Evolutionary conservation across 2,797 vertebrate genomes (phyloP).

Genomic region (Cyclopterus lumpus): DNA sequence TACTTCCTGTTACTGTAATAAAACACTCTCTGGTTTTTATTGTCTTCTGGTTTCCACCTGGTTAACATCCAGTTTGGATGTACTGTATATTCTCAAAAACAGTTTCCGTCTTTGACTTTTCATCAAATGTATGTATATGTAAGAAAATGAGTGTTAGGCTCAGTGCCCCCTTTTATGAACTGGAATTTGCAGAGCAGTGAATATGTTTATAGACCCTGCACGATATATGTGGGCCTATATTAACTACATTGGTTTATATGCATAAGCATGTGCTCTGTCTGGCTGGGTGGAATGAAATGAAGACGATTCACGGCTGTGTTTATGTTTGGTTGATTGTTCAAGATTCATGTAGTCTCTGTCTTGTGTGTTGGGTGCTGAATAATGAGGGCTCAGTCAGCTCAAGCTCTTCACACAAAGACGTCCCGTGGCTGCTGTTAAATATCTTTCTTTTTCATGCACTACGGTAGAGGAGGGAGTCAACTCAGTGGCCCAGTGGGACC

Average conservation of each 20-base stretch:
- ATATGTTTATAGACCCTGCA: conserved; percentile 17
- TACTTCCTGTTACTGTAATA: neutral
- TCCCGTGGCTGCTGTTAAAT: neutral
- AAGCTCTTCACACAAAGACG: conserved; percentile 6
- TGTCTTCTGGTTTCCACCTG: too few species aligned
- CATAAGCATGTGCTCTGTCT: conserved; percentile 29
- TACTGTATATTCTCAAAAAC: too few species aligned
- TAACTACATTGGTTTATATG: conserved; percentile 13
- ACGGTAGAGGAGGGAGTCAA: conserved; percentile 21
- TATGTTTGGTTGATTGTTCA: conserved; percentile 40
- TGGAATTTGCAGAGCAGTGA: neutral
- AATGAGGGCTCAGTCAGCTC: conserved; percentile 47
- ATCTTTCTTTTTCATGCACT: neutral
- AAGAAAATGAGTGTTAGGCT: neutral
- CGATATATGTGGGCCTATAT: conserved; percentile 17
- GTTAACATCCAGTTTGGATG: too few species aligned
- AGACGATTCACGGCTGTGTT: conserved; percentile 44
- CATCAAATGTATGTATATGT: conserved; percentile 8
- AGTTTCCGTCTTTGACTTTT: neutral
- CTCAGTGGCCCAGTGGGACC: conserved; percentile 26
- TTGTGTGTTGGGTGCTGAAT: conserved; percentile 51
- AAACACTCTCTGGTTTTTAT: neutral
- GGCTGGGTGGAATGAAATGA: conserved; percentile 15
- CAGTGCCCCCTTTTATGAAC: neutral
- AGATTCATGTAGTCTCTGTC: conserved; percentile 43